Evolutionary conservation across 2,797 vertebrate genomes (phyloP).

Genomic region (Tragopan temminckii): DNA sequence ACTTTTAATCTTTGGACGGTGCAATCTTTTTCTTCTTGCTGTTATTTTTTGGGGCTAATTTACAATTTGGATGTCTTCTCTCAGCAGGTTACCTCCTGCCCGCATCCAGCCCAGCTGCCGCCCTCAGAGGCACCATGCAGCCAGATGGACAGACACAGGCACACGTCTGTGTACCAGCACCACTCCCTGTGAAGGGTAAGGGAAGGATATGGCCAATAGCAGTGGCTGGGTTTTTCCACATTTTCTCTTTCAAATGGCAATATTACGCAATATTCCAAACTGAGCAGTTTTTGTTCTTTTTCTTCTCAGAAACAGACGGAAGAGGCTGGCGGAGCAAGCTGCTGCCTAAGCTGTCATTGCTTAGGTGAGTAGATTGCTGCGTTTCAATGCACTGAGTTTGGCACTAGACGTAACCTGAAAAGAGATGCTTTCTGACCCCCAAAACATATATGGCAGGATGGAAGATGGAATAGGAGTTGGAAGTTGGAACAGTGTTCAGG

Average conservation of each 20-base stretch:
- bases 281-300: not conserved
- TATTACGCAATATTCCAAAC: not conserved
- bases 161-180: rapidly evolving
- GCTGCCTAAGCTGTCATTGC: not conserved
- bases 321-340: not conserved
- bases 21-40: not conserved
- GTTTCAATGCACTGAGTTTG: not conserved
- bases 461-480: not conserved
- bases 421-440: not conserved
- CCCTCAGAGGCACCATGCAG: not conserved
- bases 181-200: not conserved
- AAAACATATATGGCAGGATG: not conserved
- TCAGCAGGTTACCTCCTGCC: slow-evolving; percentile 19
- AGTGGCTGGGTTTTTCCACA: not conserved
- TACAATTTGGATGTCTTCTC: not conserved
- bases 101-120: slow-evolving; percentile 25
- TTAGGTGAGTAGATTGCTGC: not conserved
- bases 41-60: not conserved
- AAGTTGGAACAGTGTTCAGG: not conserved
- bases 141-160: slow-evolving; percentile 4
- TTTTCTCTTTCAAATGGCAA: not conserved
- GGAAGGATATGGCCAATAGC: not conserved
- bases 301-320: not conserved
- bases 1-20: not conserved
- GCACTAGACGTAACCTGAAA: not conserved